Percentiles rank a stretch among this genome's conserved stretches.
phyloP scores from a whole-genome alignment of 1,140 invertebrate genomes.

The Aphelinus certus region DNA sequence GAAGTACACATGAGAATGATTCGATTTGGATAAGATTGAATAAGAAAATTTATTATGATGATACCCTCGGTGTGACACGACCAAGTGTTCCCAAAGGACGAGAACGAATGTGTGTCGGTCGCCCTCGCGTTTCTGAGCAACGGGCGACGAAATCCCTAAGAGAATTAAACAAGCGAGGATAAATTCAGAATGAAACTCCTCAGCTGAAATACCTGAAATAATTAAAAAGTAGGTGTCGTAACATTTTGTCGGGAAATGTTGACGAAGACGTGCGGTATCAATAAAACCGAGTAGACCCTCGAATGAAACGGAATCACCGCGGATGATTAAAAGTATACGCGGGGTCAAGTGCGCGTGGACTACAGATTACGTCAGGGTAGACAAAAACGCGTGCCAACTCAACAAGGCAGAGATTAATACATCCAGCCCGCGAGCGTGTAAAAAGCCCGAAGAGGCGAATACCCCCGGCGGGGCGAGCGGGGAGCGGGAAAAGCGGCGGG shows the following conservation, averaged over 20 bases:
- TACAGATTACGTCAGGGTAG: background rate
- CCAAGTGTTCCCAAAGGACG: slow-evolving; percentile 29
- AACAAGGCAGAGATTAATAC: slow-evolving; percentile 14
- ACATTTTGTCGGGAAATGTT: no score
- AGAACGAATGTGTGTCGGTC: background rate
- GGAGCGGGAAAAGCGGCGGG: background rate
- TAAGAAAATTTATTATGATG: slow-evolving; percentile 31
- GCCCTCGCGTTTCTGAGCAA: slow-evolving; percentile 4
- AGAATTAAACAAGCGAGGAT: slow-evolving; percentile 19
- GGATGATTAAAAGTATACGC: background rate
- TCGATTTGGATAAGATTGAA: slow-evolving; percentile 26
- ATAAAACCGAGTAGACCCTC: no score
- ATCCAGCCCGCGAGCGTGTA: background rate
- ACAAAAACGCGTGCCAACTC: background rate
- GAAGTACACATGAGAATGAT: slow-evolving; percentile 4
- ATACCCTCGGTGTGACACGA: slow-evolving; percentile 24
- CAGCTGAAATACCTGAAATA: no score
- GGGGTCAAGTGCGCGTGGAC: background rate
- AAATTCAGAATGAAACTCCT: background rate
- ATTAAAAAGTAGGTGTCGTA: no score
- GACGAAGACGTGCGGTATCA: no score
- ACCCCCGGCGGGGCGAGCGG: no score
- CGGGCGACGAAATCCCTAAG: slow-evolving; percentile 1
- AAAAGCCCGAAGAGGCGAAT: slow-evolving; percentile 5
- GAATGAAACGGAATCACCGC: no score